Evolutionary conservation across 1,140 invertebrate genomes (phyloP).

Genomic region (Dysdera silvatica): DNA sequence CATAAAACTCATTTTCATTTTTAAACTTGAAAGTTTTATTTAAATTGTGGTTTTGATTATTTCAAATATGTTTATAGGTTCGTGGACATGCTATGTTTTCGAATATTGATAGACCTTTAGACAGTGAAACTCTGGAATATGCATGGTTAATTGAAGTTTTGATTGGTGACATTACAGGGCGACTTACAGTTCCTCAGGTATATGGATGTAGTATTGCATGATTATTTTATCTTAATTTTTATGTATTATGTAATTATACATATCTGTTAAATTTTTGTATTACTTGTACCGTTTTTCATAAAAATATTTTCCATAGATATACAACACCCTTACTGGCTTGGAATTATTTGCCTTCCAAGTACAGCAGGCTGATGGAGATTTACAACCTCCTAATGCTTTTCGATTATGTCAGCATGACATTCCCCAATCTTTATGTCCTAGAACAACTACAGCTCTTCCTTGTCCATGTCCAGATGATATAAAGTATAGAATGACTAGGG

Average conservation of each 20-base stretch:
- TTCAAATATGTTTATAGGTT: slow-evolving; percentile 55
- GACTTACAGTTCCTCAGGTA: slow-evolving; percentile 50
- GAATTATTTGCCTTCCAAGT: slow-evolving; percentile 82
- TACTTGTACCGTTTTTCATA: no score
- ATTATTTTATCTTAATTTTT: no score
- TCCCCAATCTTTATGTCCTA: slow-evolving; percentile 63
- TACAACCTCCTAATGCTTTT: slow-evolving; percentile 65
- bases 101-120: slow-evolving; percentile 72
- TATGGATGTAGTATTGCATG: no score
- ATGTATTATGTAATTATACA: no score
- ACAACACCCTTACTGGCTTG: slow-evolving; percentile 73
- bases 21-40: no score
- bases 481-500: slow-evolving; percentile 87
- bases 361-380: slow-evolving; percentile 77
- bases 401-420: slow-evolving; percentile 78
- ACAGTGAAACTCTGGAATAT: slow-evolving; percentile 93
- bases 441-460: slow-evolving; percentile 55
- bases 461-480: slow-evolving; percentile 83
- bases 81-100: slow-evolving; percentile 97
- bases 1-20: no score
- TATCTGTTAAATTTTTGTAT: no score
- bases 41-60: no score
- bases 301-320: slow-evolving; percentile 52
- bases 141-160: slow-evolving; percentile 68
- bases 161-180: slow-evolving; percentile 52